Evolutionary conservation across 2,888 invertebrate species (phyloP), one percentile per base, ranked within the genome.

Genomic region (Melanotus villosus): DNA sequence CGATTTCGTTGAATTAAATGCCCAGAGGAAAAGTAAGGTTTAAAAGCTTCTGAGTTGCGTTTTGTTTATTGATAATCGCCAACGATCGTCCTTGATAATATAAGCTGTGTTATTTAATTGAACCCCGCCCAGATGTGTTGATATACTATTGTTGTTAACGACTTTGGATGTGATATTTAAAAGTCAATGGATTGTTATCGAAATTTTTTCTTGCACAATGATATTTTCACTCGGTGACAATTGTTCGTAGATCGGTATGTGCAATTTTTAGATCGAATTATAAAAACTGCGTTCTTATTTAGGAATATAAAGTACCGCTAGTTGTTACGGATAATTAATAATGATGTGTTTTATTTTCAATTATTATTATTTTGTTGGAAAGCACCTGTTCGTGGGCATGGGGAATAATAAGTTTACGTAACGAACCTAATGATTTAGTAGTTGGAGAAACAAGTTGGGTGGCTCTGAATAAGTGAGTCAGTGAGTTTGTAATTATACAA

Each of bases 51-150:
- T 14, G 12, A 7, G 47, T 12, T 43, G 10, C 18, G 23, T 26
- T 50, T 50, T 50, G 26, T 43, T 43, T 60, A 60, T n/a, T 36
- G 47, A 62, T 62, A 62, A 60, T 62, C 62, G 50, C 12, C n/a
- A 30, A 14, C 26, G 12, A 65, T 47, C 65, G 65, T 47, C 65
- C 65, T 65, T 65, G 65, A 38, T 65, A 58, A 65, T 56, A 65
- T 57, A 43, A 59, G 26, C 41, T 14, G 38, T 41, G 41, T 58
- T 65, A 65, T 58, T 58, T 65, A 65, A 54, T 41, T 34, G 57
- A 32, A 41, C 43, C 23, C 57, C 65, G 65, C 65, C 65, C 65
- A 45, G 65, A 58, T 56, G 47, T 54, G 58, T 62, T 65, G 58
- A 65, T 65, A 58, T 47, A 32, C 58, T 19, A 56, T 47, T 56